A percentile compares a stretch with the other conserved stretches of the same genome.
Conservation (phyloP, 2,797 vertebrate species). For the Rhabdomys pumilio region DNA sequence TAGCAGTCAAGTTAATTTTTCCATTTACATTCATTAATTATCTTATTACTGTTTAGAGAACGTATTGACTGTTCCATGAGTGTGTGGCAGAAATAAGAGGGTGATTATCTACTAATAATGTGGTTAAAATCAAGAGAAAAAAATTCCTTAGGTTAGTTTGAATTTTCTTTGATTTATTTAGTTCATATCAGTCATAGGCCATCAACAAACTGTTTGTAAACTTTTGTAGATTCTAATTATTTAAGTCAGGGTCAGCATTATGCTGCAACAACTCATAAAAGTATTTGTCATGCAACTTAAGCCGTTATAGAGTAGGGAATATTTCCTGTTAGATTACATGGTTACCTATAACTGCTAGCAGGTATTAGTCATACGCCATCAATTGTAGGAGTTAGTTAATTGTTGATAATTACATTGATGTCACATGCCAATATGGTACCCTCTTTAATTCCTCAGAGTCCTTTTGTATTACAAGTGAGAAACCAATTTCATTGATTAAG, state of each 20-base stretch:
- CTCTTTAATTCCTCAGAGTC: conserved; percentile 16
- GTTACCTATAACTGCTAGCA: neutral
- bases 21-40: neutral
- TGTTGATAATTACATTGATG: conserved; percentile 55
- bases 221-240: conserved; percentile 55
- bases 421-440: neutral
- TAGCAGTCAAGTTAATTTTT: conserved; percentile 63
- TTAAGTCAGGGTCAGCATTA: neutral
- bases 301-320: neutral
- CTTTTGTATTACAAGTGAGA: conserved; percentile 26
- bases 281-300: neutral
- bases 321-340: neutral
- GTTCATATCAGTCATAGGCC: neutral
- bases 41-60: conserved; percentile 45
- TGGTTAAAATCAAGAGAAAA: conserved; percentile 53
- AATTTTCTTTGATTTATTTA: conserved; percentile 53
- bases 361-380: neutral
- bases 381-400: neutral
- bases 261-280: neutral
- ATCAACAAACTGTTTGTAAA: neutral
- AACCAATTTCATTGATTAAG: neutral
- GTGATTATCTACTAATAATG: neutral
- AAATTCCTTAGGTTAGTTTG: neutral
- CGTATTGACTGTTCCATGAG: neutral
- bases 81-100: conserved; percentile 20